Evolutionary conservation across 2,797 vertebrate genomes (phyloP).

Genomic region (Sylvilagus floridanus): DNA sequence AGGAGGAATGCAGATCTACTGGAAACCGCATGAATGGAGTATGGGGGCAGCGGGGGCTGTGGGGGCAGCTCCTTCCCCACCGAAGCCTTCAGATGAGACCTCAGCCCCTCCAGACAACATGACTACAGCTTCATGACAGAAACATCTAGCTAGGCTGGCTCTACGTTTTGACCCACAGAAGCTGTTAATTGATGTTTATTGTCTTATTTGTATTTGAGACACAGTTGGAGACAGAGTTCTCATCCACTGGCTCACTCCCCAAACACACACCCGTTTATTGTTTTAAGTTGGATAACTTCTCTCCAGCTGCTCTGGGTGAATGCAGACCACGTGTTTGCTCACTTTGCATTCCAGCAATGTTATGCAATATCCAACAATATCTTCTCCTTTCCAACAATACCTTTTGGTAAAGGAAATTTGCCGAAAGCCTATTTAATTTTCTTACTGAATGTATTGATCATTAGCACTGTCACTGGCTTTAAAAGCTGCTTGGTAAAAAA

Average conservation of each 20-base stretch:
- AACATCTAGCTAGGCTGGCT: background rate
- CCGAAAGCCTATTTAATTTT: constrained; percentile 47
- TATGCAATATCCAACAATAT: background rate
- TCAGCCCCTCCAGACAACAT: background rate
- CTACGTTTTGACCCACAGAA: background rate
- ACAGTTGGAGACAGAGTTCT: no score
- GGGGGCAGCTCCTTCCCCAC: background rate
- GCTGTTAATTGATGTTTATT: background rate
- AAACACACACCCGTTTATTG: background rate
- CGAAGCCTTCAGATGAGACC: background rate
- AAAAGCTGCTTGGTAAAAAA: constrained; percentile 37
- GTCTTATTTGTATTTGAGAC: background rate
- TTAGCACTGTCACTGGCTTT: constrained; percentile 11
- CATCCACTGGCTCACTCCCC: no score
- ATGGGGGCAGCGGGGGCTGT: background rate
- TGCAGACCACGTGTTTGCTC: background rate
- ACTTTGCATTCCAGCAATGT: background rate
- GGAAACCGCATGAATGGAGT: background rate
- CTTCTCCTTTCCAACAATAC: background rate
- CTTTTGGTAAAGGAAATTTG: constrained; percentile 27
- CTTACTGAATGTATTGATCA: background rate
- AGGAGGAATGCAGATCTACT: background rate
- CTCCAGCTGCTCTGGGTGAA: background rate
- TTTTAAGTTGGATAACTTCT: background rate
- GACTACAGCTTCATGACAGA: background rate